Percentiles rank a stretch among this genome's conserved stretches.
These are phyloP conservation scores for Myotis yumanensis DNA, from an alignment of 2,113 vertebrate genomes.

Conservation along the genomic window DNA sequence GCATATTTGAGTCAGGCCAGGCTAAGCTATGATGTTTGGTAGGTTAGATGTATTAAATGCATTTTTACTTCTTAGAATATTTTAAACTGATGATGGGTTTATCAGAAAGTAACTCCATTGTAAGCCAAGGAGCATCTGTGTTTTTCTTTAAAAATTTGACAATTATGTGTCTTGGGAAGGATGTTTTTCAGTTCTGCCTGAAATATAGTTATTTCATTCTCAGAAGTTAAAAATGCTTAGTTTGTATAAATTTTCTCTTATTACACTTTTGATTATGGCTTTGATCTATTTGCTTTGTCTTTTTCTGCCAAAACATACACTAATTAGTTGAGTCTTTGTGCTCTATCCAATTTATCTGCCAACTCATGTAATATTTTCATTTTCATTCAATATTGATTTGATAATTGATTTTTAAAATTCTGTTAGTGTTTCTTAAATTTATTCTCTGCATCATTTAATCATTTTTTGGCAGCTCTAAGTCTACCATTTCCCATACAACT, in stretches of 20 bases:
- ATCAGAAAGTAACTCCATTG: not conserved
- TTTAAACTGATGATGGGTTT: not conserved
- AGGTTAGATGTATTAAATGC: not conserved
- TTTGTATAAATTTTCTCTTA: not conserved
- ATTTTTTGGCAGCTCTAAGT: not conserved
- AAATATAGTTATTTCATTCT: not conserved
- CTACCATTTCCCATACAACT: not conserved
- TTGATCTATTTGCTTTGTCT: not conserved
- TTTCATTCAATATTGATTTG: constrained; percentile 13
- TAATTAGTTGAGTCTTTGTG: not conserved
- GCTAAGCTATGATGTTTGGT: not conserved
- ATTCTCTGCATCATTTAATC: not conserved
- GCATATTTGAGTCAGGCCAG: not conserved
- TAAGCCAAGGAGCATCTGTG: not conserved
- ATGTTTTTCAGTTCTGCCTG: not conserved
- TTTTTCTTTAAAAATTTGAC: not conserved
- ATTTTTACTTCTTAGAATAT: not conserved
- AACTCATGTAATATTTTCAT: not conserved
- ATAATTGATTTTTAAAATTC: not conserved
- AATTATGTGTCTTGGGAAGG: not conserved
- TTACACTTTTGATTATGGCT: not conserved
- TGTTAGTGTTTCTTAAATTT: not conserved
- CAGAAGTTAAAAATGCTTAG: not conserved
- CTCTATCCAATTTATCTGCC: not conserved
- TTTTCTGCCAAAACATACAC: constrained; percentile 14